Conservation (phyloP, 2,113 vertebrate genomes). For the Geococcyx californianus region DNA sequence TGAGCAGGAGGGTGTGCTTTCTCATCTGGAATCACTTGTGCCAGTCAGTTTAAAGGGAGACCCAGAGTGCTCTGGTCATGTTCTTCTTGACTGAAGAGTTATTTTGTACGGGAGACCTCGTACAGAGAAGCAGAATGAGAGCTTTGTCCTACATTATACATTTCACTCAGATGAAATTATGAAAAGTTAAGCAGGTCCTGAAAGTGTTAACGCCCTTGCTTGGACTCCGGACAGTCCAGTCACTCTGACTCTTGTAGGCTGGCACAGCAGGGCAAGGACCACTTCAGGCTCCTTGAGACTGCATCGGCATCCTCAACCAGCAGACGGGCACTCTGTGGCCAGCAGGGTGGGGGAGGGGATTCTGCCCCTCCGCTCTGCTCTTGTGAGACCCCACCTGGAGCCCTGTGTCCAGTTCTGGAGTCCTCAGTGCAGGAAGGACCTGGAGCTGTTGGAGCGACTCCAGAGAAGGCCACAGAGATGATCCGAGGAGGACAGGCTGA, state of each 20-base stretch:
- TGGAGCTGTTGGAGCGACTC: too few species aligned
- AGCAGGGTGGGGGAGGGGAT: too few species aligned
- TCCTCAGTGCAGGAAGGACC: too few species aligned
- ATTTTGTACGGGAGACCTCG: background rate
- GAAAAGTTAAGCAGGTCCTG: background rate
- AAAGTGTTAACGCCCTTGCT: background rate
- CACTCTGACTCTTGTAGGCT: background rate
- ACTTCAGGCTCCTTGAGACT: background rate
- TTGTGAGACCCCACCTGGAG: too few species aligned
- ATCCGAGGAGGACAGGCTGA: too few species aligned
- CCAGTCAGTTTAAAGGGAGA: background rate
- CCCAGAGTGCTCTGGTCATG: background rate
- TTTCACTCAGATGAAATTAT: background rate
- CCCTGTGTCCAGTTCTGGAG: too few species aligned
- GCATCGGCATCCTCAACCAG: background rate
- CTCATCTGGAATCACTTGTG: background rate
- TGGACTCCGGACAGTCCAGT: too few species aligned
- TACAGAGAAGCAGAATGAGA: background rate
- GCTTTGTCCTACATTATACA: rapidly evolving
- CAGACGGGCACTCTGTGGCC: background rate
- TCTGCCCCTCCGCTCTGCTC: too few species aligned
- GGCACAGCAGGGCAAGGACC: background rate
- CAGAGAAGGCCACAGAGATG: too few species aligned
- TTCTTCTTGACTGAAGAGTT: background rate
- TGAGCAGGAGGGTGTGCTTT: background rate